Base-by-base conservation (phyloP, 2,888 invertebrate genomes). In the Catocala nupta region DNA sequence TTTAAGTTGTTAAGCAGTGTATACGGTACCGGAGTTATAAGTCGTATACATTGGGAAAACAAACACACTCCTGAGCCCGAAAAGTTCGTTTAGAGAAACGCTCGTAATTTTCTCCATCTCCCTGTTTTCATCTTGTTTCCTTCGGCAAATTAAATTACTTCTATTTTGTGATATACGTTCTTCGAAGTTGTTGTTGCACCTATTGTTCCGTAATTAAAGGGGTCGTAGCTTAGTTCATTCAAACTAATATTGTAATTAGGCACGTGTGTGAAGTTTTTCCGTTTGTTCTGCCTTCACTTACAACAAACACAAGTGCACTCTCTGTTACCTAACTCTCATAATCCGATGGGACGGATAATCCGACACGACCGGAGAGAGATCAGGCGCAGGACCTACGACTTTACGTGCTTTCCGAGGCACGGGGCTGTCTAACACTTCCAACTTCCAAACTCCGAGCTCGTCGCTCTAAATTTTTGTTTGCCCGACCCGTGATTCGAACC, bases 71-170 rank as follows among this genome's bases (percentile, higher is more conserved):
- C 43, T 10, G 55, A 68, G 68, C 59, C 60, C 48, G 65, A 71
- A 63, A 83, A 81, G 73, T 80, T 77, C 59, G 57, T 71, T 72
- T 59, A 62, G 66, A 59, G 54, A 34, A 75, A 66, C 63, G 59
- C 63, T 70, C 66, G 81, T 75, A 75, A 78, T 80, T 80, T 80
- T 68, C 68, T 70, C 55, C 77, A 75, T 78, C 77, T 73, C 63
- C 65, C 55, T 49, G 49, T 59, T 63, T 73, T 70, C 62, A 70
- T 73, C 70, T 75, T 64, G 71, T 75, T 75, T 64, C 64, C 57
- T 68, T 65, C 58, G 42, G 55, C 60, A 75, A 77, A 78, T 71
- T 73, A 65, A 71, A 71, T 77, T 75, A 55, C 53, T 65, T 53
- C 67, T 53, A 65, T 54, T 60, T 50, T 68, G 59, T 61, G 55